Conservation (phyloP, 1,140 invertebrate genomes). For the Atta cephalotes region DNA sequence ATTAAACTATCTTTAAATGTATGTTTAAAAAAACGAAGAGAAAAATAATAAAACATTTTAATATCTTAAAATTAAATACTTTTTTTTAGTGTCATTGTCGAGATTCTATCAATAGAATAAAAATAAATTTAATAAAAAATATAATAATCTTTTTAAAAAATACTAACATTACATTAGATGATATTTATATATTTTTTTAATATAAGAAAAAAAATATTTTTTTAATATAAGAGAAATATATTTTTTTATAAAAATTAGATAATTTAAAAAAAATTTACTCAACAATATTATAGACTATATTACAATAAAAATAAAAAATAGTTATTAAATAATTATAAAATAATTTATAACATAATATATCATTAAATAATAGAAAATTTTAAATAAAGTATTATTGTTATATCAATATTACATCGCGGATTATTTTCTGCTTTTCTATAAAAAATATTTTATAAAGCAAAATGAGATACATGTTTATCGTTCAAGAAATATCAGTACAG, state of each 20-base stretch:
- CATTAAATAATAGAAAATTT: too few species aligned
- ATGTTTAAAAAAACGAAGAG: too few species aligned
- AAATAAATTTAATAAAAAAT: neutral
- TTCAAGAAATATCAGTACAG: neutral
- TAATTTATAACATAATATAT: neutral
- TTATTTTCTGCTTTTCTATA: neutral
- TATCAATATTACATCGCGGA: neutral
- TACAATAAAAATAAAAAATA: neutral
- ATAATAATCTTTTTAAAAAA: neutral
- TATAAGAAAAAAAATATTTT: too few species aligned
- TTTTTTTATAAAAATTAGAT: neutral
- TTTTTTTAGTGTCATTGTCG: too few species aligned
- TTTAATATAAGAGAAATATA: too few species aligned
- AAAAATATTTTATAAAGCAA: neutral
- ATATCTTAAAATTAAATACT: too few species aligned
- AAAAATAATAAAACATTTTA: too few species aligned
- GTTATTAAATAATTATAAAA: neutral
- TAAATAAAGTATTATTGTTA: neutral
- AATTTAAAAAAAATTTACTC: neutral
- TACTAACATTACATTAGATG: neutral
- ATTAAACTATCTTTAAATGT: too few species aligned
- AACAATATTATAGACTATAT: neutral
- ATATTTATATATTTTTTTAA: neutral
- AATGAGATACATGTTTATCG: neutral
- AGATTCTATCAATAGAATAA: neutral